Conservation (phyloP, 2,113 vertebrate species). For the Acinonyx jubatus region DNA sequence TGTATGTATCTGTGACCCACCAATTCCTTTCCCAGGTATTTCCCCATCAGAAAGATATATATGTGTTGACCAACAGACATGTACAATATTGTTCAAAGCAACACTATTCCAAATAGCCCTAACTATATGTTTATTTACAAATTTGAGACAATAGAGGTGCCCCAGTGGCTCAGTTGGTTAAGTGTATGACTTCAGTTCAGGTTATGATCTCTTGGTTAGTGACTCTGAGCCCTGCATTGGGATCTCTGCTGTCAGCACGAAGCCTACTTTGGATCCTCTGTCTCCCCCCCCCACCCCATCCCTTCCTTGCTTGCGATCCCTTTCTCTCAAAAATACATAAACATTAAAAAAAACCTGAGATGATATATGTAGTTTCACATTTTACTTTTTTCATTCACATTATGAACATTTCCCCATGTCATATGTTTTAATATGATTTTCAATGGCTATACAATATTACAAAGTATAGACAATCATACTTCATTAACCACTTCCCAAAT, state of each 20-base stretch:
- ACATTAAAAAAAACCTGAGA: background rate
- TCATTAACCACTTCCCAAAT: constrained; percentile 6
- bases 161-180: too few species aligned
- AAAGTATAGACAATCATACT: background rate
- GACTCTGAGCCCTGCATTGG: too few species aligned
- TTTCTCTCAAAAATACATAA: too few species aligned
- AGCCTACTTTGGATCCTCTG: too few species aligned
- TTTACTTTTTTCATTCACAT: constrained; percentile 34
- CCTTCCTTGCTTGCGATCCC: too few species aligned
- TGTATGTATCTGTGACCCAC: background rate
- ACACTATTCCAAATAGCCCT: background rate
- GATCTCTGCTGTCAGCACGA: too few species aligned
- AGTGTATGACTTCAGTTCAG: too few species aligned
- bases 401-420: background rate
- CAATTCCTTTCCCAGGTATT: background rate
- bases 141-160: background rate
- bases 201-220: too few species aligned
- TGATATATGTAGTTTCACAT: background rate
- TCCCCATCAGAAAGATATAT: background rate
- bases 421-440: constrained; percentile 39
- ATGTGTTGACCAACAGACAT: background rate
- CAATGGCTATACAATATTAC: background rate
- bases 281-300: too few species aligned
- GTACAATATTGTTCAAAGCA: constrained; percentile 11
- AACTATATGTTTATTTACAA: constrained; percentile 18